These are phyloP conservation scores for Panurus biarmicus DNA, from an alignment of 2,113 vertebrate species.

Conservation along the genomic window DNA sequence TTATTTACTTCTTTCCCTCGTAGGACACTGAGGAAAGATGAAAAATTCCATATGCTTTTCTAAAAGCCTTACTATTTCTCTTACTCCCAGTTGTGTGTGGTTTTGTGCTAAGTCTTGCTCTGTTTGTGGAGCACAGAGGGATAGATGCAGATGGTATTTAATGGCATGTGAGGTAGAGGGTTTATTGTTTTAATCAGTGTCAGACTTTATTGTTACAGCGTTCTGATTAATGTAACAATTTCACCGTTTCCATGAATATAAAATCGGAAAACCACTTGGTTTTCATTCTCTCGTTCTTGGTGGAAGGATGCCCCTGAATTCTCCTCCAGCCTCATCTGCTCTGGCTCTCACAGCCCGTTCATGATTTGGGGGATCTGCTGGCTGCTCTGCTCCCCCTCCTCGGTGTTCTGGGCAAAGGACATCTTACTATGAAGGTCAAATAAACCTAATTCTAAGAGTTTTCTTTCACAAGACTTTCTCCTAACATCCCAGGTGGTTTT, in stretches of 20 bases:
- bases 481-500: background rate
- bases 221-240: background rate
- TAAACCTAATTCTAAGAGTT: background rate
- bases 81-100: background rate
- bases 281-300: background rate
- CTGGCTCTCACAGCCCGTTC: background rate
- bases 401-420: background rate
- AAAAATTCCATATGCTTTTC: background rate
- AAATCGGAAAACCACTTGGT: background rate
- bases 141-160: background rate
- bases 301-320: background rate
- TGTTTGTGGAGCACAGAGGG: background rate
- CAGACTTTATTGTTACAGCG: background rate
- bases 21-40: background rate
- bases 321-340: background rate
- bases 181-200: background rate
- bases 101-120: background rate
- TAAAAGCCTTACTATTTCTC: background rate
- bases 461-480: background rate
- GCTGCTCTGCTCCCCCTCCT: background rate
- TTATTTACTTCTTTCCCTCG: background rate
- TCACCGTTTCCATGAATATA: accelerated
- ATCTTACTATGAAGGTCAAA: background rate
- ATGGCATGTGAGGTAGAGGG: background rate
- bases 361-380: background rate